A percentile compares a stretch with the other conserved stretches of the same genome.
Conservation (phyloP, 2,888 invertebrate species). For the Panopea generosa region DNA sequence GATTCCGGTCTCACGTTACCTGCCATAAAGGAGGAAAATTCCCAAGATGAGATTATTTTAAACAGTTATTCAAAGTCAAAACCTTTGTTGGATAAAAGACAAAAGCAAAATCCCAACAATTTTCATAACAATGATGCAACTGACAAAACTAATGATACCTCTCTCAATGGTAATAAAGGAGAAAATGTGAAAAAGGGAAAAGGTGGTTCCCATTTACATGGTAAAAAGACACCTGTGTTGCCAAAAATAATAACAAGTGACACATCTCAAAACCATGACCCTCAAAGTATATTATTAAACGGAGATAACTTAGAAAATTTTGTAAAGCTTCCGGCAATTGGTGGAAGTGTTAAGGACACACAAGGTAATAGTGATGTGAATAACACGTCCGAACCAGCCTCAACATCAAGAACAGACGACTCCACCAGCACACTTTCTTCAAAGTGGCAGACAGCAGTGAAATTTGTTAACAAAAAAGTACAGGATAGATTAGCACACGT, state of each 20-base stretch:
- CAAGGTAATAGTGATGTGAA: not conserved
- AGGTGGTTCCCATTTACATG: no score
- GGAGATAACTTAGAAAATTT: not conserved
- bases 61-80: no score
- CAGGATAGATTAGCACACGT: constrained; percentile 57
- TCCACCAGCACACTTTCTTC: constrained; percentile 15
- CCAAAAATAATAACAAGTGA: not conserved
- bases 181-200: no score
- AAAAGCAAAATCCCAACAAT: constrained; percentile 19
- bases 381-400: not conserved
- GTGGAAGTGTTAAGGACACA: not conserved
- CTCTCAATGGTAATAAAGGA: no score
- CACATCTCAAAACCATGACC: not conserved
- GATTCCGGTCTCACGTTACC: constrained; percentile 51
- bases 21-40: constrained; percentile 65
- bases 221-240: no score
- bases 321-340: constrained; percentile 40
- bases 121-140: constrained; percentile 20
- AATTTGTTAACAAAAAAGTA: constrained; percentile 73
- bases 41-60: constrained; percentile 65
- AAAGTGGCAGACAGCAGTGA: constrained; percentile 68
- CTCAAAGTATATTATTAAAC: not conserved
- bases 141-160: not conserved
- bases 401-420: constrained; percentile 35
- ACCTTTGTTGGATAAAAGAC: no score